phyloP scores from a whole-genome alignment of 2,888 invertebrate species.

The Himalopsyche tibetana region DNA sequence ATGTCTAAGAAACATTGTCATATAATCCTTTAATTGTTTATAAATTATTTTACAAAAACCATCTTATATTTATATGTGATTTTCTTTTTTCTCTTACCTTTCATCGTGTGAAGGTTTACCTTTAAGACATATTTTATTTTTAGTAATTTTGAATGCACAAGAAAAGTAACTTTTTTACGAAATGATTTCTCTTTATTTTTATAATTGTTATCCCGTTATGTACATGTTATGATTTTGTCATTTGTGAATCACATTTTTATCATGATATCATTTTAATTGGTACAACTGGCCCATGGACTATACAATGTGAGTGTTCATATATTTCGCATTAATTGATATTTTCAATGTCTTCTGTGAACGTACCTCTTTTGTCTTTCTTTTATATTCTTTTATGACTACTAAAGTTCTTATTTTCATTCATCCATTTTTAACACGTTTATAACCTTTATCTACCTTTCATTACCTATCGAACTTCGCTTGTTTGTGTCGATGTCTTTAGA shows the following conservation, averaged over 20 bases:
- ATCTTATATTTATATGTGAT: too few species aligned
- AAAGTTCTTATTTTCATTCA: too few species aligned
- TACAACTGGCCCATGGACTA: slow-evolving; percentile 61
- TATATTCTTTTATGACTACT: not conserved
- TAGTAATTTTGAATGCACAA: too few species aligned
- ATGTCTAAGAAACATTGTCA: too few species aligned
- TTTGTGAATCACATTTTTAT: slow-evolving; percentile 44
- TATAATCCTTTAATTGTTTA: too few species aligned
- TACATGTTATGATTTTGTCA: slow-evolving; percentile 31
- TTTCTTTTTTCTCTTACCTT: too few species aligned
- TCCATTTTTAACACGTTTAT: not conserved
- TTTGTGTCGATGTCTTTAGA: slow-evolving; percentile 14
- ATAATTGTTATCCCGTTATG: not conserved
- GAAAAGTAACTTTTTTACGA: too few species aligned
- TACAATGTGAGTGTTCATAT: slow-evolving; percentile 60
- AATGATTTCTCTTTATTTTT: too few species aligned
- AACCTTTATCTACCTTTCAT: not conserved
- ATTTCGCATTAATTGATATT: slow-evolving; percentile 34
- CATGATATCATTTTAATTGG: slow-evolving; percentile 51
- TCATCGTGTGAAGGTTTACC: too few species aligned
- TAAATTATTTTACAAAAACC: too few species aligned
- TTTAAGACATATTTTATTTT: too few species aligned
- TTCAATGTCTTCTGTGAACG: slow-evolving; percentile 32
- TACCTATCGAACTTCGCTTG: not conserved
- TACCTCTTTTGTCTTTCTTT: not conserved